Evolutionary conservation across 2,888 invertebrate genomes (phyloP).

Genomic region (Conomelus anceps): DNA sequence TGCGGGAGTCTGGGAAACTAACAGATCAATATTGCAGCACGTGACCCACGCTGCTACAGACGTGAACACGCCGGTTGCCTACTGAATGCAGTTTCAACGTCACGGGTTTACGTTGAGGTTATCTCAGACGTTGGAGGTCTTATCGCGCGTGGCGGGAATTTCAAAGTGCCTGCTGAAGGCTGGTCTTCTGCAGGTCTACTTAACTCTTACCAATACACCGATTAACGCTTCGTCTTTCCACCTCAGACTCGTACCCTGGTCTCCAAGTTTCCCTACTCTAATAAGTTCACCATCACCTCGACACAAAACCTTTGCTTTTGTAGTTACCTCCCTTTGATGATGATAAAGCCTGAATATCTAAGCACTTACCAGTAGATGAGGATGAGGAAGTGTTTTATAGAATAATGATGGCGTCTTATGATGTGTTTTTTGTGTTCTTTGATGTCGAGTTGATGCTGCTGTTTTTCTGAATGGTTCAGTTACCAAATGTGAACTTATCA

Average conservation of each 20-base stretch:
- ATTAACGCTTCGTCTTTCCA: not conserved
- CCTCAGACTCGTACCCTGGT: not conserved
- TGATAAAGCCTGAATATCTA: not conserved
- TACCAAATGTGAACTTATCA: no score
- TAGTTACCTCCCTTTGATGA: not conserved
- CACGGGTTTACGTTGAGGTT: not conserved
- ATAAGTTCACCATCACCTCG: not conserved
- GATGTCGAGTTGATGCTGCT: no score
- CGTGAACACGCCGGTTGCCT: not conserved
- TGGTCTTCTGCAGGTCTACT: no score
- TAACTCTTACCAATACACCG: not conserved
- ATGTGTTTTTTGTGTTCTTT: not conserved
- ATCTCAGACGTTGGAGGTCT: not conserved
- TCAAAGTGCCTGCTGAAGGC: not conserved
- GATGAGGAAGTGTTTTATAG: not conserved
- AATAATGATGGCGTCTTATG: not conserved
- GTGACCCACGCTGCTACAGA: not conserved
- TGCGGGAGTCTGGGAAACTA: conserved; percentile 25
- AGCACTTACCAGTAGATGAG: not conserved
- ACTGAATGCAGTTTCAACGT: not conserved
- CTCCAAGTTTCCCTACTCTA: no score
- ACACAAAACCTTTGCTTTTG: not conserved
- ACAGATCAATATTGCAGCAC: conserved; percentile 22
- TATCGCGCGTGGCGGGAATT: not conserved
- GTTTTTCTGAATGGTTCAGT: no score